phyloP scores from a whole-genome alignment of 2,113 vertebrate genomes.

The Gavialis gangeticus region DNA sequence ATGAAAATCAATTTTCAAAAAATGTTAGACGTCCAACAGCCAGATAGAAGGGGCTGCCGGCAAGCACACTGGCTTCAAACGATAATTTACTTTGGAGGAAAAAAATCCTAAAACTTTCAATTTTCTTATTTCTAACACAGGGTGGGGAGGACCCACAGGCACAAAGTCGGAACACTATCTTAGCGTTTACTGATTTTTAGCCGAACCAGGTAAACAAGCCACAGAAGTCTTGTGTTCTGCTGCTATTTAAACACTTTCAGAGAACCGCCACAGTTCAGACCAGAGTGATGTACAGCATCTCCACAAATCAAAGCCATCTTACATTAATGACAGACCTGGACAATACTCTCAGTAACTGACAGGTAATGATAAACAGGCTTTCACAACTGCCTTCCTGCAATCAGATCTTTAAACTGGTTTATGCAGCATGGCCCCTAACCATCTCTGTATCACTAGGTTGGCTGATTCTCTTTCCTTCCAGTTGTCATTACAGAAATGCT shows the following conservation, averaged over 20 bases:
- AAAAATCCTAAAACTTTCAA: not conserved
- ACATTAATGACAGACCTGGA: not conserved
- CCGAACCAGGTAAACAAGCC: not conserved
- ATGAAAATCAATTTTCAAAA: too few relatives aligned
- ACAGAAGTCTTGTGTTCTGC: not conserved
- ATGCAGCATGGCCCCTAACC: not conserved
- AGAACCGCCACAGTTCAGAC: not conserved
- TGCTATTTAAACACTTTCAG: not conserved
- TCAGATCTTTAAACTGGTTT: not conserved
- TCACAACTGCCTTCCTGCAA: not conserved
- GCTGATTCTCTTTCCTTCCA: not conserved
- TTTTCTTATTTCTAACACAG: not conserved
- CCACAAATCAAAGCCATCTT: not conserved
- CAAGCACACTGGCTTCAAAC: not conserved
- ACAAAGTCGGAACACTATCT: fast-evolving
- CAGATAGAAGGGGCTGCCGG: too few relatives aligned
- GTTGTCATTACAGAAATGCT: not conserved
- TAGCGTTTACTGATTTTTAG: not conserved
- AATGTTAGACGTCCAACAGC: too few relatives aligned
- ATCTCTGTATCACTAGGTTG: not conserved
- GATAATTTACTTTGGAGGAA: not conserved
- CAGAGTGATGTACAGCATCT: not conserved
- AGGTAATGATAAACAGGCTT: not conserved
- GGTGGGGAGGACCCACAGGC: not conserved
- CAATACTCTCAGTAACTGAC: not conserved